Base-by-base conservation (phyloP, 2,888 invertebrate genomes). In the Agrypnus murinus region DNA sequence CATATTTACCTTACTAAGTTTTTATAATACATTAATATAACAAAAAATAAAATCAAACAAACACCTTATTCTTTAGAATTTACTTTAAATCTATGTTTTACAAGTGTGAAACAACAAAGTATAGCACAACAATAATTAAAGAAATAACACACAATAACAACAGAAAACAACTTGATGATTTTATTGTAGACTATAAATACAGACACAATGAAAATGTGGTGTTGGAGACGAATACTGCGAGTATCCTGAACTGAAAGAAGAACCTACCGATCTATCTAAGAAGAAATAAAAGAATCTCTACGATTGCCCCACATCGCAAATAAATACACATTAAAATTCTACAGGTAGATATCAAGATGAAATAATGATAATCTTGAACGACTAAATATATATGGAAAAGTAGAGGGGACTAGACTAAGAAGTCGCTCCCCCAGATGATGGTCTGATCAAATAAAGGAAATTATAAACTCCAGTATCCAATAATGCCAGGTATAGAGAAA, bases 391-490 rank as follows among this genome's bases (percentile, higher is more conserved):
- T 40, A 40, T 40, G 40, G n/a, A n/a, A 40, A 40, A n/a, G n/a
- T 40, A 40, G 40, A 40, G 40, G 40, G 40, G n/a, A 40, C 40
- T n/a, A 40, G 5, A 40, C 8, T 40, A n/a, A 40, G 40, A 40
- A n/a, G 40, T n/a, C 40, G 40, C 40, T 40, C 40, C 3, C 40
- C 40, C 10, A 40, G 40, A 40, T n/a, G 40, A 40, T 40, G 40
- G 40, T 9, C 40, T 3, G 5, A 40, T 40, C 40, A 40, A 40
- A 40, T 40, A n/a, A 40, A 40, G n/a, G 10, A 40, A n/a, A 40
- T 9, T n/a, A 40, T n/a, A n/a, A 40, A 40, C 40, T 40, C 40
- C 40, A 40, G n/a, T n/a, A n/a, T n/a, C n/a, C 40, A 40, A 40
- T 40, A n/a, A 3, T 40, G n/a, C 40, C 8, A n/a, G 40, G 10